A percentile compares a stretch with the other conserved stretches of the same genome.
Conservation (phyloP, 2,797 vertebrate species). For the Threskiornis aethiopicus region DNA sequence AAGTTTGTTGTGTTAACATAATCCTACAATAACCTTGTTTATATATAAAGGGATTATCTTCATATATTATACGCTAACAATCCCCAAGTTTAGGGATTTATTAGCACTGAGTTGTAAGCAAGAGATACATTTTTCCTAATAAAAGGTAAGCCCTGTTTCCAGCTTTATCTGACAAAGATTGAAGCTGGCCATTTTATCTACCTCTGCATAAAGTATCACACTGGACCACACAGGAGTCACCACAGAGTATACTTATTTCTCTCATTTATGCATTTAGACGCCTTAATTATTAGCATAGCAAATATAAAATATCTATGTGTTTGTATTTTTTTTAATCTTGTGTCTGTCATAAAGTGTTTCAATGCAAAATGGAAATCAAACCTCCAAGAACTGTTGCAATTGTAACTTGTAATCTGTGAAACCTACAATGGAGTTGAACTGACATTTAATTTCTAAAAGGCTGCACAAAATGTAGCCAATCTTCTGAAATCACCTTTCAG, state of each 20-base stretch:
- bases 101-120: background rate
- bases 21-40: background rate
- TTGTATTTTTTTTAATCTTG: background rate
- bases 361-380: background rate
- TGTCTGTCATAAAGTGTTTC: background rate
- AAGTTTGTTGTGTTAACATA: background rate
- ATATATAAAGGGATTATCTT: background rate
- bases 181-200: background rate
- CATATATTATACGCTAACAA: background rate
- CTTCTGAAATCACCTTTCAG: background rate
- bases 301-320: background rate
- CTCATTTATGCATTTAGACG: background rate
- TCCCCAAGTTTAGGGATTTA: background rate
- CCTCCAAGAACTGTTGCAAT: background rate
- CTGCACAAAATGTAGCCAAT: background rate
- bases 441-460: background rate
- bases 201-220: background rate
- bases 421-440: background rate
- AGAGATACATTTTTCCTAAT: background rate
- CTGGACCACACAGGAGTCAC: background rate
- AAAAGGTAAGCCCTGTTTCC: background rate
- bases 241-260: background rate
- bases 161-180: background rate
- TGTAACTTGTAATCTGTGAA: background rate
- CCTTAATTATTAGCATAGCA: background rate